Evolutionary conservation across 2,888 invertebrate species (phyloP), one percentile per base, ranked within the genome.

Genomic region (Pandemis cinnamomeana): DNA sequence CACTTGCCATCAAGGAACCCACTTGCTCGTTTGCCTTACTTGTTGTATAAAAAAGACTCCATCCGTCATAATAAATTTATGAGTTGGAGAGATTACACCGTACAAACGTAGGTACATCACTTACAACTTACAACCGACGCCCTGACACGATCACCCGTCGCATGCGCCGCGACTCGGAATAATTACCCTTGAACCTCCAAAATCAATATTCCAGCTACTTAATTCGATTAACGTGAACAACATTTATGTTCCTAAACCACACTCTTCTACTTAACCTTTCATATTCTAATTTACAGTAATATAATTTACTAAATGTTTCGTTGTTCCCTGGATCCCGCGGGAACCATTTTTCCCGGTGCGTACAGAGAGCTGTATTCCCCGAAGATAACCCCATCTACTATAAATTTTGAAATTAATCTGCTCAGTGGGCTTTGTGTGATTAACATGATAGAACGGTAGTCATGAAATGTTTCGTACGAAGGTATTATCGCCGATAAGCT

Each of bases 351-450:
- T 70, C 73, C 73, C 66, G 53, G 70, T 60, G 60, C 66, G 51
- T 67, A 58, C 53, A 66, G 44, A 66, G 20, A 36, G 61, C 73
- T 20, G 36, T 44, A 55, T 41, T 66, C 71, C 74, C 74, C 5
- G 41, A 51, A 61, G 71, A 61, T n/a, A n/a, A 53, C 71, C 67
- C 71, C 36, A 61, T 71, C 60, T 71, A 71, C 74, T 67, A 74
- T 74, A 71, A 71, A 71, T 71, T 71, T 71, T 67, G 66, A 62
- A 67, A 71, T 74, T 74, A 74, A 74, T 71, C 74, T 74, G 67
- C 55, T 71, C 70, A 55, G 53, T 67, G 70, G 71, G 70, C 53
- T 74, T 67, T 67, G 67, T 61, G 66, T 71, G 55, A 68, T 63
- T 72, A 74, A 74, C 66, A 71, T 74, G 70, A 74, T 74, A 53